phyloP scores from a whole-genome alignment of 2,797 vertebrate species.

The Limosa lapponica region DNA sequence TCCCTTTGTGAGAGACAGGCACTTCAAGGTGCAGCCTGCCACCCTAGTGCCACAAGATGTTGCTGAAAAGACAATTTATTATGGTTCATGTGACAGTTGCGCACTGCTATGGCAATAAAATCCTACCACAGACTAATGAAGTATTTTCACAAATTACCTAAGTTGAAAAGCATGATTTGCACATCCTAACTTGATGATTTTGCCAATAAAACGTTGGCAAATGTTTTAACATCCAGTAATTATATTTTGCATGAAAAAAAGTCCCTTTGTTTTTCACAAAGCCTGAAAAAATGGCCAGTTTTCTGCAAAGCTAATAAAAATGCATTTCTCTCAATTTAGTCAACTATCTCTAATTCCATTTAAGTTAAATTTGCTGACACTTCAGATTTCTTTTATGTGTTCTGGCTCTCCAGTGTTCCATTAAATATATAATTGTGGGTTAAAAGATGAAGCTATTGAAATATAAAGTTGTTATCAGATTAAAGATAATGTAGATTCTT shows the following conservation, averaged over 20 bases:
- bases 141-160: not conserved
- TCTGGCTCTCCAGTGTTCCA: not conserved
- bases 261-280: not conserved
- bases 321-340: not conserved
- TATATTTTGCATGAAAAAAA: not conserved
- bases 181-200: not conserved
- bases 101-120: not conserved
- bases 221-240: not conserved
- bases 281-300: not conserved
- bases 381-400: not conserved
- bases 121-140: not conserved
- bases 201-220: not conserved
- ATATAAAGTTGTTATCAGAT: not conserved
- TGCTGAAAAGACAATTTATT: slow-evolving; percentile 5
- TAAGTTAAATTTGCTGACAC: not conserved
- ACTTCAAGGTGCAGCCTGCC: not conserved
- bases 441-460: not conserved
- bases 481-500: not conserved
- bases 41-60: not conserved
- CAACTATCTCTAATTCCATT: not conserved
- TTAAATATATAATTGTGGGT: not conserved
- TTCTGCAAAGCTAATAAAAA: not conserved
- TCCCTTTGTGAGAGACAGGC: not conserved
- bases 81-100: not conserved
- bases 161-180: not conserved